Percentiles rank a stretch among this genome's conserved stretches.
Conservation (phyloP, 2,113 vertebrate genomes). For the Sylvicapra grimmia region DNA sequence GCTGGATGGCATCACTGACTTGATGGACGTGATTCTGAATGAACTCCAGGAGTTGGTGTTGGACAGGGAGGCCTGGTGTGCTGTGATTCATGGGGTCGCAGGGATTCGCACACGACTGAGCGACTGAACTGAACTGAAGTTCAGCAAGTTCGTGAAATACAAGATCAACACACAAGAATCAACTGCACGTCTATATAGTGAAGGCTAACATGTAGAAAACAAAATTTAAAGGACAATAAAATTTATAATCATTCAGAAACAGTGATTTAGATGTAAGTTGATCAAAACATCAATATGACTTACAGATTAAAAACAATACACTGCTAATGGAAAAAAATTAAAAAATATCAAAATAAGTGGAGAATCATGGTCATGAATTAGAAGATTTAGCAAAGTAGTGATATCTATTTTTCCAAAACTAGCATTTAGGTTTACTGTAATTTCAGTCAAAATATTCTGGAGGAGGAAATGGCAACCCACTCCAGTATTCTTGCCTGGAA, state of each 20-base stretch:
- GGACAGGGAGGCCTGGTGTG: too few species aligned
- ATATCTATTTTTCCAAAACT: neutral
- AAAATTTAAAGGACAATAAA: neutral
- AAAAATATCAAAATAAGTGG: neutral
- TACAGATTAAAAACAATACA: neutral
- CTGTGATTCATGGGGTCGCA: too few species aligned
- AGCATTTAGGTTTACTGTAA: neutral
- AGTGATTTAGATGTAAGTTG: neutral
- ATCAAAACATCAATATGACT: neutral
- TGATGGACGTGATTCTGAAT: too few species aligned
- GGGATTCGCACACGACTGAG: too few species aligned
- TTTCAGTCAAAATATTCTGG: neutral
- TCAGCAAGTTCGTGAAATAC: neutral
- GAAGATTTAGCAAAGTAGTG: neutral
- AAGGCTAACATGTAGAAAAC: neutral
- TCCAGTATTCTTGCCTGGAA: neutral
- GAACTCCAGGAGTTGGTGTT: too few species aligned
- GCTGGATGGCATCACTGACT: too few species aligned
- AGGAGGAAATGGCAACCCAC: neutral
- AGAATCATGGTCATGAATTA: neutral
- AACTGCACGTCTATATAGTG: neutral
- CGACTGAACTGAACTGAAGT: neutral
- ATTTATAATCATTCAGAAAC: neutral
- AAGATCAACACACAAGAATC: neutral
- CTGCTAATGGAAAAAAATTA: neutral